Evolutionary conservation across 2,888 invertebrate genomes (phyloP), one percentile per base, ranked within the genome.

Genomic region (Leptopilina syphax): DNA sequence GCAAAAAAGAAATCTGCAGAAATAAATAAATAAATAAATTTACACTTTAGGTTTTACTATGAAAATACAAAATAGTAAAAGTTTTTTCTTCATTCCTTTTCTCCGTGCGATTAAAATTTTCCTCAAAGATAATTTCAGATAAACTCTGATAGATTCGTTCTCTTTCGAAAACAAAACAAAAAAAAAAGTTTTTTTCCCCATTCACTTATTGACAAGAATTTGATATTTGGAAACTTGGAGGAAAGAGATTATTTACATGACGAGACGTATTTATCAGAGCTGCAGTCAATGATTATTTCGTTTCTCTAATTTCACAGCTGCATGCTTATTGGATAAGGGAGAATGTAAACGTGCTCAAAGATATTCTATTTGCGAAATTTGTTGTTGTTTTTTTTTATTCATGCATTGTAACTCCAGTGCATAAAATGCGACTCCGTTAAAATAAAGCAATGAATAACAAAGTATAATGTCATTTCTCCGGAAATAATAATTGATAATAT

Each of bases 311-410:
- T 57, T 73, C 34, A 73, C 54, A 57, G 9, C 34, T 34, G 13
- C 70, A 70, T 70, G 73, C 73, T 73, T 57, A 57, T 77, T 77
- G 44, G 18, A 50, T 24, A 27, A 60, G 60, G 54, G 47, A 57
- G 47, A 54, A 78, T 79, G 73, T 76, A 78, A 79, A 77, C 77
- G 47, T 60, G 70, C 76, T 54, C 73, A 57, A n/a, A 60, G 8
- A 77, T 50, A 50, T 34, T 57, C 54, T 73, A 24, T 5, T 9
- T 18, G 34, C 6, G n/a, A 63, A n/a, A 24, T 24, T 63, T 63
- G 4, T 24, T 63, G 12, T 18, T 60, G 12, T 60, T 1, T 63
- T 18, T 63, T 63, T 63, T 60, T 54, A 57, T 73, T 57, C 73
- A 57, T 73, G 73, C 73, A 57, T 73, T 34, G 13, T 41, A 9